phyloP scores from a whole-genome alignment of 2,888 invertebrate genomes.

The Ophonus ardosiacus region DNA sequence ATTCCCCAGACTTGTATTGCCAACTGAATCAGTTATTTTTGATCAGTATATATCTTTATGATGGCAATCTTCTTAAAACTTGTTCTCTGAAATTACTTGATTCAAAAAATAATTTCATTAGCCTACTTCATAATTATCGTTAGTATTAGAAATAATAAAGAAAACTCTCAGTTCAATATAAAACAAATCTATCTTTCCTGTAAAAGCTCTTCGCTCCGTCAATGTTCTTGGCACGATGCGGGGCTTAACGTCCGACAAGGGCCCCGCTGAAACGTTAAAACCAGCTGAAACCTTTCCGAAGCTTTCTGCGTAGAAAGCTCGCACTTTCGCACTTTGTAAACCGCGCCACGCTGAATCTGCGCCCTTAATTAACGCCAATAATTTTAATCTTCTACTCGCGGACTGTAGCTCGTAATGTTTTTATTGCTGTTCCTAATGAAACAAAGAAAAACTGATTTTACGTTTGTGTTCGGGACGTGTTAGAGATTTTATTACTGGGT shows the following conservation, averaged over 20 bases:
- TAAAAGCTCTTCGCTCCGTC: background rate
- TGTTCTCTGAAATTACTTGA: no score
- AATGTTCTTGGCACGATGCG: background rate
- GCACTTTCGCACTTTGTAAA: constrained; percentile 56
- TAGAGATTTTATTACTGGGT: constrained; percentile 18
- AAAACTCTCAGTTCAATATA: background rate
- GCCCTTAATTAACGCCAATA: constrained; percentile 52
- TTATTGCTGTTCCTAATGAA: constrained; percentile 32
- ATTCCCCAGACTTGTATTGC: no score
- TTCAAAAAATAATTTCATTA: no score
- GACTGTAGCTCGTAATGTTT: constrained; percentile 46
- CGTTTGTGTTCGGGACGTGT: constrained; percentile 21
- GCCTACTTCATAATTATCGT: no score
- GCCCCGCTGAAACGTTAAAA: constrained; percentile 3
- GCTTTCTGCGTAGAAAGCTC: constrained; percentile 1
- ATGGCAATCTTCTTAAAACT: no score
- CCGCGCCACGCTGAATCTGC: constrained; percentile 26
- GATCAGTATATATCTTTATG: no score
- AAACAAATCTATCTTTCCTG: background rate
- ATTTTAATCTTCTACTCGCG: constrained; percentile 44
- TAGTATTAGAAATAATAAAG: no score
- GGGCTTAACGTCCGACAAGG: background rate
- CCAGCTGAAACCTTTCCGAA: background rate
- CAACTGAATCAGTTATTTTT: no score
- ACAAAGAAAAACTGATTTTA: constrained; percentile 48